These are phyloP conservation scores for Brachirus orientalis DNA, from an alignment of 2,113 vertebrate genomes.

Conservation along the genomic window DNA sequence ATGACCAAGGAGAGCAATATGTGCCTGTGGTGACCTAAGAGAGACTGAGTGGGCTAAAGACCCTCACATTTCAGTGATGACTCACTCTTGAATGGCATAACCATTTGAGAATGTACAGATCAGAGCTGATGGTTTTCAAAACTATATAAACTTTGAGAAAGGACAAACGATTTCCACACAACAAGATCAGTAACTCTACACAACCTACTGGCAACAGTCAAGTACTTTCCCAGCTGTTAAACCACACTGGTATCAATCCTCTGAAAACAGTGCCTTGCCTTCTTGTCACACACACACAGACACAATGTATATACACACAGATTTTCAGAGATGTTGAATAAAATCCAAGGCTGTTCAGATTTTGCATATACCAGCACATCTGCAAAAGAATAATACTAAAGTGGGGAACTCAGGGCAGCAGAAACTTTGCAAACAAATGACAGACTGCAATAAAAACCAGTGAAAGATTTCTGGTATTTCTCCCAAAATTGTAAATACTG, in stretches of 20 bases:
- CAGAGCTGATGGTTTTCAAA: constrained; percentile 26
- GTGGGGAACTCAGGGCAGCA: neutral
- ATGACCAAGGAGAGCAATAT: constrained; percentile 10
- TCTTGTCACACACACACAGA: constrained; percentile 1
- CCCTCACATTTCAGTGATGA: constrained; percentile 49
- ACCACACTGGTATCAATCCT: constrained; percentile 26
- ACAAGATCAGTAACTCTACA: constrained; percentile 7
- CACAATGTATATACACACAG: neutral
- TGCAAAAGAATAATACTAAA: constrained; percentile 4
- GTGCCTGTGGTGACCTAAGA: constrained; percentile 41
- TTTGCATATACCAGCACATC: constrained; percentile 5
- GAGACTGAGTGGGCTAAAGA: constrained; percentile 52
- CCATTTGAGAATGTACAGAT: constrained; percentile 24
- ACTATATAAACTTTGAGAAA: constrained; percentile 8
- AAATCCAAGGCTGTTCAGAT: constrained; percentile 1
- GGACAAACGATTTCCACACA: too few relatives aligned
- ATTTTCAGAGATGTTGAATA: constrained; percentile 16
- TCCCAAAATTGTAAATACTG: constrained; percentile 16
- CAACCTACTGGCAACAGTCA: neutral
- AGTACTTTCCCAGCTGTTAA: neutral
- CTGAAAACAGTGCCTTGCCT: neutral
- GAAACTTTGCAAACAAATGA: constrained; percentile 20
- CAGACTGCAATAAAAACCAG: constrained; percentile 11
- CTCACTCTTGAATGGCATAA: constrained; percentile 43
- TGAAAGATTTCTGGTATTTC: too few relatives aligned